Evolutionary conservation across 2,797 vertebrate species (phyloP).

Genomic region (Danio jaintianensis): DNA sequence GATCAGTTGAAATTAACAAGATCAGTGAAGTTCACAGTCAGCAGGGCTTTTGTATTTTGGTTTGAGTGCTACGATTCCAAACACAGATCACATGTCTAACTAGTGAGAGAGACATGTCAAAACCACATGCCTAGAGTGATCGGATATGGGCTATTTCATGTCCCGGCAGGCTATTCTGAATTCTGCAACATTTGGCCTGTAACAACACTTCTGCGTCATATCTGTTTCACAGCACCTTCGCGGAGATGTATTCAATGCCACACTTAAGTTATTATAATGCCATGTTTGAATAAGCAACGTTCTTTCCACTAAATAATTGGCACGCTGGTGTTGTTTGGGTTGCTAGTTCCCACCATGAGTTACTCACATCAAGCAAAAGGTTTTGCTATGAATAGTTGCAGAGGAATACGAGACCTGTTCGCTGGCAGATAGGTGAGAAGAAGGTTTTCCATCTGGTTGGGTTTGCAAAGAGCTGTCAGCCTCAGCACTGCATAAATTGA

Average conservation of each 20-base stretch:
- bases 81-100: slow-evolving; percentile 23
- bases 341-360: slow-evolving; percentile 6
- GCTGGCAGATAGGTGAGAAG: slow-evolving; percentile 13
- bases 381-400: slow-evolving; percentile 43
- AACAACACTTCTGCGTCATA: slow-evolving; percentile 3
- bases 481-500: slow-evolving; percentile 58
- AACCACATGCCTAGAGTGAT: slow-evolving; percentile 19
- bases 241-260: not conserved
- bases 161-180: not conserved
- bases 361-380: slow-evolving; percentile 1
- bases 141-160: slow-evolving; percentile 36
- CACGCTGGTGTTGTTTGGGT: not conserved
- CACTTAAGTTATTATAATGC: slow-evolving; percentile 1
- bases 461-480: slow-evolving; percentile 38
- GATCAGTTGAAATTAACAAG: not conserved
- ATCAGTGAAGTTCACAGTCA: not conserved
- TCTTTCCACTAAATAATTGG: slow-evolving; percentile 16
- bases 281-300: not conserved
- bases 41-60: not conserved
- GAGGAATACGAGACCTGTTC: slow-evolving; percentile 36
- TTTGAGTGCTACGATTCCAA: slow-evolving; percentile 6
- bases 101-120: not conserved
- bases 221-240: slow-evolving; percentile 9
- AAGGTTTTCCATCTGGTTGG: slow-evolving; percentile 40
- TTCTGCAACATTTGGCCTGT: slow-evolving; percentile 4